Evolutionary conservation across 2,113 vertebrate species (phyloP), one percentile per base, ranked within the genome.

Genomic region (Numida meleagris): DNA sequence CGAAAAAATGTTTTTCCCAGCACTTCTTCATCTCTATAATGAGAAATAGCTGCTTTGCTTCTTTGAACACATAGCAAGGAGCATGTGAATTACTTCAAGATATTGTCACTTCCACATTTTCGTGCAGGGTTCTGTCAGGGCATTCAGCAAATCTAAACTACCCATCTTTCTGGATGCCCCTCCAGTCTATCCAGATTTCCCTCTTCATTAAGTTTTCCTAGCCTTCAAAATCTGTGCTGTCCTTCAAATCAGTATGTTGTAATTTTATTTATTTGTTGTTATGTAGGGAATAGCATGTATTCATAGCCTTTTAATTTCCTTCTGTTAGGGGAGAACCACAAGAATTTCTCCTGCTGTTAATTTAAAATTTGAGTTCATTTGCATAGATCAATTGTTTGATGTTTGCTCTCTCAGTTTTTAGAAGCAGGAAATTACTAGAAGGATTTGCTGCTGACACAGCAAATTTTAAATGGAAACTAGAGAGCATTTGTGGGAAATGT

Each of bases 351-450:
- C 18, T 75, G 46, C 58, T 66, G 24, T 4, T 79, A 53, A 82
- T 82, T 78, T 2, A 9, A 80, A 63, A 34, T 62, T 65, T 4
- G 9, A 19, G 14, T 84, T 94, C 14, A 25, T 86, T 90, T 82
- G 5, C 72, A 18, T 62, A 61, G 40, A 57, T 85, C 3, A 43
- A 16, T 62, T 90, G 2, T 85, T 95, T 84, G 46, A 21, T 88
- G 23, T 86, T 86, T 94, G 45, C 11, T 70, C 25, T 74, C 53
- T 92, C 81, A 89, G 62, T 93, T 79, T 84, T 86, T 78, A 61
- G 45, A n/a, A 72, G 58, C 40, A 82, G 62, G 58, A 93, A 70
- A 89, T 89, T 82, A 11, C 81, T 89, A 58, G 20, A 74, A 94
- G 51, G 48, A 82, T 51, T 82, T 61, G 18, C 51, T 91, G 51